Conservation (phyloP, 1,140 invertebrate genomes). For the Procambarus virginalis region DNA sequence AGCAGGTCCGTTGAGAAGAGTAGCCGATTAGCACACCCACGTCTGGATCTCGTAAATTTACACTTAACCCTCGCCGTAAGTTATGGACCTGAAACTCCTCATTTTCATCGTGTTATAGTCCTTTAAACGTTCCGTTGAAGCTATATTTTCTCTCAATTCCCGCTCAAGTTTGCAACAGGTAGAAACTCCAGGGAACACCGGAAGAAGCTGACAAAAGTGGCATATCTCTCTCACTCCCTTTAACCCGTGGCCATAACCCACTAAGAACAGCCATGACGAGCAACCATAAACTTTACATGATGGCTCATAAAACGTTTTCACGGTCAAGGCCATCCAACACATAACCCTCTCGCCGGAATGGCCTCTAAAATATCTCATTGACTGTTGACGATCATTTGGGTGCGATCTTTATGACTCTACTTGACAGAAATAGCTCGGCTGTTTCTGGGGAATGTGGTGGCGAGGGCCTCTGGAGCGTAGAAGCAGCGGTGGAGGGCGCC, state of each 20-base stretch:
- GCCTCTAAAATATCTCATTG: conserved; percentile 69
- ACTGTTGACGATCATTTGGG: conserved; percentile 68
- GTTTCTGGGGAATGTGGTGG: conserved; percentile 50
- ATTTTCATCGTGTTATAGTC: not conserved
- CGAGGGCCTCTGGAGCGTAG: conserved; percentile 21
- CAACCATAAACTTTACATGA: conserved; percentile 68
- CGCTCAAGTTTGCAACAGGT: conserved; percentile 47
- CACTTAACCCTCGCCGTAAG: conserved; percentile 7
- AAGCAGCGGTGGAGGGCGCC: conserved; percentile 4
- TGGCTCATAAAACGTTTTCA: conserved; percentile 68
- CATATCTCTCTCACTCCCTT: conserved; percentile 62
- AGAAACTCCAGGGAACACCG: conserved; percentile 23
- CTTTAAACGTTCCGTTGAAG: not conserved
- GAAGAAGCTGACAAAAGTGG: conserved; percentile 62
- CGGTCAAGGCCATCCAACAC: conserved; percentile 63
- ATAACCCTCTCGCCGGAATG: conserved; percentile 60
- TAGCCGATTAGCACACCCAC: conserved; percentile 27
- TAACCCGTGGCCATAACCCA: conserved; percentile 66
- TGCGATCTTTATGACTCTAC: conserved; percentile 69
- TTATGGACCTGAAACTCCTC: not conserved
- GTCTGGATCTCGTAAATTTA: conserved; percentile 55
- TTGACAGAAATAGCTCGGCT: conserved; percentile 65
- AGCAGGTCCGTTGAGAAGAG: not conserved
- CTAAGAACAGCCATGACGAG: conserved; percentile 68
- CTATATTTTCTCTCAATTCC: conserved; percentile 1